Evolutionary conservation across 2,888 invertebrate genomes (phyloP).

Genomic region (Gastracanthus pulcherrimus): DNA sequence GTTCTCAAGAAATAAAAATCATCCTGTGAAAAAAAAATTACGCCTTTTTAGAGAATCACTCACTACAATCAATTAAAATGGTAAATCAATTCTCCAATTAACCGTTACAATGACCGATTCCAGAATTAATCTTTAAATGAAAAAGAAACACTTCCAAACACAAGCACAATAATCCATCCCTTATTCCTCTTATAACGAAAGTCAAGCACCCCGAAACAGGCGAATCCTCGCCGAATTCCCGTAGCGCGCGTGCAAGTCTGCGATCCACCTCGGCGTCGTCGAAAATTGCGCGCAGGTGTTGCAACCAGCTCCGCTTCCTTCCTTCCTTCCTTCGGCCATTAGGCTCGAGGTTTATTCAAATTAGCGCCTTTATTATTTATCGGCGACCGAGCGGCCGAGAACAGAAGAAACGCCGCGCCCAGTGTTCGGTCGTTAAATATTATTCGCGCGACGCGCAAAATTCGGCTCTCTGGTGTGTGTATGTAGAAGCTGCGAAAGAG

Average conservation of each 20-base stretch:
- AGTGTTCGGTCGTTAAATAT: no score
- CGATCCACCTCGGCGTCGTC: background rate
- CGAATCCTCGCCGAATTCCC: background rate
- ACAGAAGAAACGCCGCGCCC: background rate
- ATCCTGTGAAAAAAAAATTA: no score
- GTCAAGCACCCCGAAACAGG: background rate
- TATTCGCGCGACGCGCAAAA: background rate
- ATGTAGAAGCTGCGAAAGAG: background rate
- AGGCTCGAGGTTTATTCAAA: conserved; percentile 39
- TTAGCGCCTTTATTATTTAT: conserved; percentile 40
- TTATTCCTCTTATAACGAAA: no score
- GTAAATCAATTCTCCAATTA: no score
- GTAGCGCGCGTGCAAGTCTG: background rate
- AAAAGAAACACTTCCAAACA: no score
- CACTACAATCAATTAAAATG: no score
- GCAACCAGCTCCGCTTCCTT: background rate
- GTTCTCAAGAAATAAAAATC: no score
- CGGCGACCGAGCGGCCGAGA: background rate
- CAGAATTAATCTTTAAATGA: no score
- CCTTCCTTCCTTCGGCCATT: background rate
- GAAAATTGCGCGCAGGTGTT: conserved; percentile 50
- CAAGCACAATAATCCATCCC: background rate
- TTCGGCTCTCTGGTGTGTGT: background rate
- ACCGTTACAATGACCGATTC: no score
- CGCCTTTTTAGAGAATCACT: no score